Evolutionary conservation across 2,888 invertebrate species (phyloP).

Genomic region (Ormyrus thymus): DNA sequence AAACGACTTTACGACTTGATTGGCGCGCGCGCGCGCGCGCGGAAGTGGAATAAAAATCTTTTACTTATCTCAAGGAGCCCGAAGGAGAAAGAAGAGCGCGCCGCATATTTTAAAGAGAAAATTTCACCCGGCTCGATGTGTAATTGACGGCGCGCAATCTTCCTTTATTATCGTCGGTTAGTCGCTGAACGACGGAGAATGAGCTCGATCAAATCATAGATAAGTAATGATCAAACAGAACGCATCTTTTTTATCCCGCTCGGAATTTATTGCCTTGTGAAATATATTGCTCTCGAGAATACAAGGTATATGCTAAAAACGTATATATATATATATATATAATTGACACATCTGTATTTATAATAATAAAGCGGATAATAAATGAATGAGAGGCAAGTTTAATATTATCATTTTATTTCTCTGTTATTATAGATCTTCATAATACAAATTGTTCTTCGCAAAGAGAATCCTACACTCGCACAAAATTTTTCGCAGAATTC

Average conservation of each 20-base stretch:
- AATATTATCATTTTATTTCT: slow-evolving; percentile 55
- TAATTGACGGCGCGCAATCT: too few species aligned
- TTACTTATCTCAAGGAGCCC: too few species aligned
- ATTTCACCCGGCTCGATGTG: too few species aligned
- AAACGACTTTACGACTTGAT: too few species aligned
- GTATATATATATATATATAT: background rate
- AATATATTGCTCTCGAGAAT: background rate
- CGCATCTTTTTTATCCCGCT: background rate
- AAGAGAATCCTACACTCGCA: slow-evolving; percentile 28
- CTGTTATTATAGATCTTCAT: slow-evolving; percentile 49
- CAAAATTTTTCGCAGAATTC: slow-evolving; percentile 35
- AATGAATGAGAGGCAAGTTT: slow-evolving; percentile 29
- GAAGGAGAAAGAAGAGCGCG: too few species aligned
- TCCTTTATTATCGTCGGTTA: too few species aligned
- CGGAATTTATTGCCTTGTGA: background rate
- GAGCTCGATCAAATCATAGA: slow-evolving; percentile 33
- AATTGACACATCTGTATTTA: background rate
- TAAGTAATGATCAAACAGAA: background rate
- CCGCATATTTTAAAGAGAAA: too few species aligned
- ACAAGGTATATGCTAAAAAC: too few species aligned
- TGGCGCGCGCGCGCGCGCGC: too few species aligned
- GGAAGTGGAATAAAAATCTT: too few species aligned
- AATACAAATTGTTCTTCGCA: slow-evolving; percentile 45
- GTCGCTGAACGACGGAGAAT: background rate
- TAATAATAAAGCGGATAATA: background rate